Evolutionary conservation across 2,797 vertebrate genomes (phyloP).

Genomic region (Coreius guichenoti): DNA sequence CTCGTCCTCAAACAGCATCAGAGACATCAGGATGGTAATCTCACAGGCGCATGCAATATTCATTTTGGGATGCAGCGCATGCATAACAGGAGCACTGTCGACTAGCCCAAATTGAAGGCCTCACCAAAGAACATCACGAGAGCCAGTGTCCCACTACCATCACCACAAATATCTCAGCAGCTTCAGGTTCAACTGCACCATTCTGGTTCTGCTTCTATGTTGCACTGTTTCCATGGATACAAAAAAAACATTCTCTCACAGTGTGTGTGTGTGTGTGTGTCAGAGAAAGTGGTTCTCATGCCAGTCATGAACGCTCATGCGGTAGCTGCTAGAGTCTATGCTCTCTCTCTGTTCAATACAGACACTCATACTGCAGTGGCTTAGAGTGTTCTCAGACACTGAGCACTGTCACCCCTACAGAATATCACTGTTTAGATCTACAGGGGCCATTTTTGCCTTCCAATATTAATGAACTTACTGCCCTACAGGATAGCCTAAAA

Average conservation of each 20-base stretch:
- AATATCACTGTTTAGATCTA: slow-evolving; percentile 32
- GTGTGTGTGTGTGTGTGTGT: slow-evolving; percentile 1
- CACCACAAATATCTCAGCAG: slow-evolving; percentile 29
- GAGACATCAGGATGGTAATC: slow-evolving; percentile 16
- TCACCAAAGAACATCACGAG: neutral
- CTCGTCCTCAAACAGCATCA: slow-evolving; percentile 37
- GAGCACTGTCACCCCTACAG: slow-evolving; percentile 34
- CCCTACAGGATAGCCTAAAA: neutral
- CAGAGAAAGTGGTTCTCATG: slow-evolving; percentile 46
- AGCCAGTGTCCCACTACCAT: neutral
- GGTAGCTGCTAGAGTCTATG: slow-evolving; percentile 17
- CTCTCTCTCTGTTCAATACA: slow-evolving; percentile 25
- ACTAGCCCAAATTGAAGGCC: slow-evolving; percentile 12
- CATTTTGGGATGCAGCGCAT: neutral
- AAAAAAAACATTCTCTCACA: slow-evolving; percentile 43
- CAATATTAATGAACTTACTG: slow-evolving; percentile 23
- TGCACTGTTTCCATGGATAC: slow-evolving; percentile 51
- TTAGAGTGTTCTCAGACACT: slow-evolving; percentile 43
- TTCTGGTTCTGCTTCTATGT: slow-evolving; percentile 8
- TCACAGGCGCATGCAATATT: slow-evolving; percentile 33
- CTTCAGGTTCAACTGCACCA: slow-evolving; percentile 22
- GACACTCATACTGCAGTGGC: slow-evolving; percentile 43
- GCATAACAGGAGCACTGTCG: neutral
- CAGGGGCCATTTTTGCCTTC: slow-evolving; percentile 16
- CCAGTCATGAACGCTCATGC: slow-evolving; percentile 56